phyloP scores from a whole-genome alignment of 2,113 vertebrate species.

The Mungos mungo region DNA sequence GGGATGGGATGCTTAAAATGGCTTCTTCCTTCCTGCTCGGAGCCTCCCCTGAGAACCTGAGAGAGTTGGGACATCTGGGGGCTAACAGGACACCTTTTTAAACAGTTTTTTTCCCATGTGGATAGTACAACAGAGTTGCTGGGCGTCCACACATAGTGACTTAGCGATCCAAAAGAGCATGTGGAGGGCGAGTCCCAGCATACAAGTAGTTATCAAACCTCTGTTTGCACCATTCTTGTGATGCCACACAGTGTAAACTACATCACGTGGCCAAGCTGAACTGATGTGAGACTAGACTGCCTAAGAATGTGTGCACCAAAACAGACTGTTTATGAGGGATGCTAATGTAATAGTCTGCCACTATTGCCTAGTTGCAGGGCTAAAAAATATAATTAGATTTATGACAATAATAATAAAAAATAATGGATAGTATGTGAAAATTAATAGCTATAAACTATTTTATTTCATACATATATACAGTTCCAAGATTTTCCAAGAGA shows the following conservation, averaged over 20 bases:
- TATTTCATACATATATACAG: not conserved
- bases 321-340: not conserved
- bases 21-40: not conserved
- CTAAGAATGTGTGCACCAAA: not conserved
- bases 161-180: not conserved
- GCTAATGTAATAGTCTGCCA: not conserved
- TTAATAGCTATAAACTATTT: not conserved
- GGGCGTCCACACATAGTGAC: not conserved
- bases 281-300: not conserved
- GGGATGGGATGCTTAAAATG: not conserved
- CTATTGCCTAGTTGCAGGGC: not conserved
- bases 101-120: not conserved
- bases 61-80: not conserved
- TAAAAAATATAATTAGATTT: not conserved
- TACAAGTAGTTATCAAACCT: not conserved
- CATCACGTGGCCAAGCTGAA: not conserved
- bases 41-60: not conserved
- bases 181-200: not conserved
- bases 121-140: not conserved
- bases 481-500: not conserved
- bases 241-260: not conserved
- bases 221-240: not conserved
- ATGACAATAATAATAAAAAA: not conserved
- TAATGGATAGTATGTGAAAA: not conserved
- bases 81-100: not conserved